Evolutionary conservation across 2,797 vertebrate genomes (phyloP).

Genomic region (Halcyon smyrnensis): DNA sequence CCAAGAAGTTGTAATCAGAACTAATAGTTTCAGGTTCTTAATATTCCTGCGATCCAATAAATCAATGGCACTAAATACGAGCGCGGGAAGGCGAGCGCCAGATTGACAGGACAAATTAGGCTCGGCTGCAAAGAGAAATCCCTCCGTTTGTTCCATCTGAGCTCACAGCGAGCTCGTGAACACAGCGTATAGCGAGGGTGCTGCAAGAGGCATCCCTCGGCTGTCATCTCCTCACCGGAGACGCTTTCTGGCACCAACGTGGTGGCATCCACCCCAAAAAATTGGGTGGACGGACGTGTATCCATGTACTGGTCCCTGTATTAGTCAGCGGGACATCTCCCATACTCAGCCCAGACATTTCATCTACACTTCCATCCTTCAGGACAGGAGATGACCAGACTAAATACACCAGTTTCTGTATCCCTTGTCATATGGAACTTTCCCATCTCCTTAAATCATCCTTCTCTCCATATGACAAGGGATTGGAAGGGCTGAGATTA

Average conservation of each 20-base stretch:
- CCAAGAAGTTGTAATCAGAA: constrained; percentile 44
- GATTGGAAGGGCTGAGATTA: constrained; percentile 63
- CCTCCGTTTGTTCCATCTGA: constrained; percentile 32
- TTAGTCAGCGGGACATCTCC: neutral
- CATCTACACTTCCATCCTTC: neutral
- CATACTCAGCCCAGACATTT: neutral
- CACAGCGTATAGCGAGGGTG: neutral
- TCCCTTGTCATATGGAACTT: neutral
- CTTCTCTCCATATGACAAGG: constrained; percentile 31
- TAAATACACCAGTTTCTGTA: neutral
- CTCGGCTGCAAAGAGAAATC: constrained; percentile 2
- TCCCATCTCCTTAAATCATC: constrained; percentile 58
- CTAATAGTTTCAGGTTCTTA: constrained; percentile 55
- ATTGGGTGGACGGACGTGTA: neutral
- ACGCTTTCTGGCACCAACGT: accelerated
- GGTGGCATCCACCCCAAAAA: neutral
- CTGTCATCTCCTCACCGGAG: neutral
- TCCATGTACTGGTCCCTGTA: neutral
- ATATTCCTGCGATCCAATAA: constrained; percentile 57
- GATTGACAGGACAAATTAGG: constrained; percentile 47
- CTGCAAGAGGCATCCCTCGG: neutral
- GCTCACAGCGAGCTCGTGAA: neutral
- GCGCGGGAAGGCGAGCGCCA: neutral
- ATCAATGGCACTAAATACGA: constrained; percentile 38
- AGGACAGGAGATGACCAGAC: neutral